Evolutionary conservation across 2,113 vertebrate species (phyloP).

Genomic region (Grammomys surdaster): DNA sequence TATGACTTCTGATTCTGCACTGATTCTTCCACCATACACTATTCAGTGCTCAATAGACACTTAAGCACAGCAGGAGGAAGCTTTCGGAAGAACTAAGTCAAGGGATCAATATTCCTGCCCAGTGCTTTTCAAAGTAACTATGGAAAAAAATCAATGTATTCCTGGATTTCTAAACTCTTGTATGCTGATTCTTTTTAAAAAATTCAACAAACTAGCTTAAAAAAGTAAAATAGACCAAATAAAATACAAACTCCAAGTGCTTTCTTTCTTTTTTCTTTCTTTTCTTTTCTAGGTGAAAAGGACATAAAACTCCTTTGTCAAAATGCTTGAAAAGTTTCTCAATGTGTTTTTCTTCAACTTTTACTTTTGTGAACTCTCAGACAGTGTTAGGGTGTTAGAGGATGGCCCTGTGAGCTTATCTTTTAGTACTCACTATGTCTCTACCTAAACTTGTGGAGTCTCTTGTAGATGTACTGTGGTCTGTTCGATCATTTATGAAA

Average conservation of each 20-base stretch:
- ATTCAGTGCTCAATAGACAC: background rate
- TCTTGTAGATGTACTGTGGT: background rate
- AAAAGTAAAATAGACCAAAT: slow-evolving; percentile 17
- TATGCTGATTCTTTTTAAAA: background rate
- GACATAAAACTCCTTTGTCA: background rate
- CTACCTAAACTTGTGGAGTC: background rate
- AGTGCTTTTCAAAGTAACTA: background rate
- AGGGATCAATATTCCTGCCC: background rate
- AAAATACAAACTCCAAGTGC: background rate
- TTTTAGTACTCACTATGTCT: background rate
- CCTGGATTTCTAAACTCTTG: background rate
- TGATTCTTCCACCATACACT: no score
- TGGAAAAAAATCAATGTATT: background rate
- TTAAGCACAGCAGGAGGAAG: background rate
- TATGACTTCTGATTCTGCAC: background rate
- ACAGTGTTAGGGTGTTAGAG: background rate
- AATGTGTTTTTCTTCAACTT: background rate
- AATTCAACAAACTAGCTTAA: background rate
- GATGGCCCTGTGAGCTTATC: background rate
- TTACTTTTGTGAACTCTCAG: background rate
- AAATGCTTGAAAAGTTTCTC: background rate
- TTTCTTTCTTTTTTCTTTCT: background rate
- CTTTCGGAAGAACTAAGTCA: background rate
- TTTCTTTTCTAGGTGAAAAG: background rate
- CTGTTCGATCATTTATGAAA: background rate